A percentile compares a stretch with the other conserved stretches of the same genome.
phyloP scores from a whole-genome alignment of 1,140 invertebrate genomes.

The Drosophila bocqueti region DNA sequence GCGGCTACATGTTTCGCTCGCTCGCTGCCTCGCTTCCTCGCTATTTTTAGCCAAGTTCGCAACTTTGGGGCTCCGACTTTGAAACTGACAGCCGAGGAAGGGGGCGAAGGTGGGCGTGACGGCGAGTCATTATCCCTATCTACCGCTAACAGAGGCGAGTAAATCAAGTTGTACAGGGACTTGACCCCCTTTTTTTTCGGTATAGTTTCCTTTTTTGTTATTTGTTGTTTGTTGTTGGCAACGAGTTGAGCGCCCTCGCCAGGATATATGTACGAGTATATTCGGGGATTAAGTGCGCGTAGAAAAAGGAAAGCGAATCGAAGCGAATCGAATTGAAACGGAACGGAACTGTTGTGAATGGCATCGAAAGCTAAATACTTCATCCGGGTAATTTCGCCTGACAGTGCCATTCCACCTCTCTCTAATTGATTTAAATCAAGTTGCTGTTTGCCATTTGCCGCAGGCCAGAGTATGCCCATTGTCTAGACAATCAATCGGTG shows the following conservation, averaged over 20 bases:
- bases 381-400: constrained; percentile 74
- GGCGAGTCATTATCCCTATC: constrained; percentile 47
- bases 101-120: constrained; percentile 18
- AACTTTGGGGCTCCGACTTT: constrained; percentile 78
- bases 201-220: constrained; percentile 36
- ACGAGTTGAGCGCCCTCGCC: constrained; percentile 73
- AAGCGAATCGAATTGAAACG: constrained; percentile 9
- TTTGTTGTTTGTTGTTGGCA: constrained; percentile 81
- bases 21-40: not conserved
- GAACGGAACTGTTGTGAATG: constrained; percentile 22
- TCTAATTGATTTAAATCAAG: constrained; percentile 83
- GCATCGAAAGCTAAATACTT: constrained; percentile 70
- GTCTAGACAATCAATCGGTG: constrained; percentile 79
- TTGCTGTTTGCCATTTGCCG: constrained; percentile 64
- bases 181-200: constrained; percentile 72
- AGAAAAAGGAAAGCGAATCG: constrained; percentile 39
- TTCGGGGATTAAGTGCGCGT: constrained; percentile 21
- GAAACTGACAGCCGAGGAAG: constrained; percentile 35
- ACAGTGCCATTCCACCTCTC: constrained; percentile 64
- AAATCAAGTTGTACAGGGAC: constrained; percentile 67
- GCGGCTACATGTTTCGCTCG: constrained; percentile 64
- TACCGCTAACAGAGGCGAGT: constrained; percentile 28
- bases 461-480: constrained; percentile 34
- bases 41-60: constrained; percentile 81
- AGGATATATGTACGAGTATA: not conserved